Evolutionary conservation across 2,888 invertebrate genomes (phyloP), one percentile per base, ranked within the genome.

Genomic region (Yponomeuta sedellus): DNA sequence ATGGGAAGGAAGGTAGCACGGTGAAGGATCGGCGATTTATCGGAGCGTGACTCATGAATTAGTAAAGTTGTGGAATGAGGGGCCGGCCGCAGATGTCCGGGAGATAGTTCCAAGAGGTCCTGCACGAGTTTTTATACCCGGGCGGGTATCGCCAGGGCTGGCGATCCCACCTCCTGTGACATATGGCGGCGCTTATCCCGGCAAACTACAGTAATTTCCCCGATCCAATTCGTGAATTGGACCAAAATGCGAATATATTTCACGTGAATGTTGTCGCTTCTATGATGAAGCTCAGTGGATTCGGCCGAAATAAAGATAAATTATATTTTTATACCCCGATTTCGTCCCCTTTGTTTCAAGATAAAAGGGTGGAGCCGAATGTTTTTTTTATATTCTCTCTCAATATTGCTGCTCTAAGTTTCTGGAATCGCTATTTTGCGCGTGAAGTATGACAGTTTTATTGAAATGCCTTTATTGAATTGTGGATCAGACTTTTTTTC

Each of bases 101-200:
- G 71, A 76, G 76, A 78, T 78, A 78, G 75, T 76, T 77, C 73
- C 69, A 67, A 69, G 74, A 71, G 72, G 72, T 69, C 69, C 67
- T 69, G 71, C 65, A 67, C 71, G 71, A 66, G 70, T 72, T 76
- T 79, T 82, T 81, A 80, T 75, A 70, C 68, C 72, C 70, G 2
- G 10, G n/a, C n/a, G n/a, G n/a, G n/a, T n/a, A n/a, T n/a, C n/a
- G n/a, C n/a, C n/a, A n/a, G n/a, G n/a, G 66, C 69, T 66, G 68
- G 67, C 70, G 70, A 72, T 72, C 69, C 71, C 73, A 69, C 72
- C 74, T 73, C 65, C 34, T 62, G 80, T 86, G 80, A 86, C 82
- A 81, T 82, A 86, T 85, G 79, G 73, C 72, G 77, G 79, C 77
- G 74, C 85, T 86, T 86, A 86, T 85, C 85, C 85, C 82, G 83